Evolutionary conservation across 2,113 vertebrate species (phyloP).

Genomic region (Oncorhynchus keta): DNA sequence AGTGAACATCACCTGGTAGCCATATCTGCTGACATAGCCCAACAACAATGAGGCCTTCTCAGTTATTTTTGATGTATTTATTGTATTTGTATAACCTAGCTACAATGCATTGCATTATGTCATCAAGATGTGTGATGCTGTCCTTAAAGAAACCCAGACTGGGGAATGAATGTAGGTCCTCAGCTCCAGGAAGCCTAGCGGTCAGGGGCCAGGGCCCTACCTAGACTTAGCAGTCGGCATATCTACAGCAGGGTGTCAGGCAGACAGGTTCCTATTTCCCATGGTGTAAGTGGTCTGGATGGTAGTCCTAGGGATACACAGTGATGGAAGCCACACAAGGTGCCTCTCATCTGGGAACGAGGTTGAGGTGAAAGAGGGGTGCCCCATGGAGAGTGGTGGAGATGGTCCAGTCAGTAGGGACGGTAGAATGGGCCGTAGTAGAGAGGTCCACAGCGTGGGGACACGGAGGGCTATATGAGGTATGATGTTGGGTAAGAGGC

Average conservation of each 20-base stretch:
- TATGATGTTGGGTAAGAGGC: constrained; percentile 1
- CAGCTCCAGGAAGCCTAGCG: constrained; percentile 11
- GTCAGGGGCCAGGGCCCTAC: constrained; percentile 9
- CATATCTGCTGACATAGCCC: constrained; percentile 8
- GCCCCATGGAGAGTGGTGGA: neutral
- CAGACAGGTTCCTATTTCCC: neutral
- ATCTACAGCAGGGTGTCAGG: constrained; percentile 1
- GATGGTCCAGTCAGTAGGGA: constrained; percentile 3
- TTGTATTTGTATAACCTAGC: neutral
- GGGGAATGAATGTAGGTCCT: constrained; percentile 3
- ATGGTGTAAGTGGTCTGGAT: neutral
- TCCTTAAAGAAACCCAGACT: neutral
- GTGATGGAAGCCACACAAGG: constrained; percentile 1
- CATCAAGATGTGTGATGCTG: neutral
- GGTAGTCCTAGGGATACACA: neutral
- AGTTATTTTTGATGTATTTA: neutral
- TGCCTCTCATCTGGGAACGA: neutral
- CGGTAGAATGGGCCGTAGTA: neutral
- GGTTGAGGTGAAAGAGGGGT: constrained; percentile 1
- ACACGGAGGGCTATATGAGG: neutral
- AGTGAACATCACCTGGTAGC: constrained; percentile 24
- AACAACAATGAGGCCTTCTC: neutral
- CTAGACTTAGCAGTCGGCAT: constrained; percentile 8
- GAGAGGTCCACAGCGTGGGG: neutral
- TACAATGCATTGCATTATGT: constrained; percentile 2